Evolutionary conservation across 1,140 invertebrate genomes (phyloP).

Genomic region (Drosophila parvula): DNA sequence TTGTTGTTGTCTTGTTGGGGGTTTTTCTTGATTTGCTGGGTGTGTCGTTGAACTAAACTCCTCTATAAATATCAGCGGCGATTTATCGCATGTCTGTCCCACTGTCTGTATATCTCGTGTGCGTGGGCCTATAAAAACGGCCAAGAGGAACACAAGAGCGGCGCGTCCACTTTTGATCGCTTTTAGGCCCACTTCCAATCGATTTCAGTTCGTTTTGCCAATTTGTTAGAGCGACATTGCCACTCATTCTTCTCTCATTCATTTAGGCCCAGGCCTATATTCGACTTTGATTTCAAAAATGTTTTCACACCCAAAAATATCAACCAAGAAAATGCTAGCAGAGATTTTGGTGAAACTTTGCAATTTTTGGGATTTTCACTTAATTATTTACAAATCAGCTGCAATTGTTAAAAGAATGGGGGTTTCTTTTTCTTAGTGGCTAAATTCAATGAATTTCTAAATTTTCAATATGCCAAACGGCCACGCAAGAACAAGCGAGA

Average conservation of each 20-base stretch:
- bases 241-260: slow-evolving; percentile 11
- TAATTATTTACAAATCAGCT: not conserved
- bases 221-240: slow-evolving; percentile 44
- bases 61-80: slow-evolving; percentile 74
- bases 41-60: slow-evolving; percentile 69
- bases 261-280: not conserved
- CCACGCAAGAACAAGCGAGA: not conserved
- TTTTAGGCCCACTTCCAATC: slow-evolving; percentile 72
- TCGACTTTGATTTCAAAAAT: slow-evolving; percentile 5
- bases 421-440: too few species aligned
- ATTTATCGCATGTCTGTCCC: slow-evolving; percentile 69
- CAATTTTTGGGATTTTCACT: not conserved
- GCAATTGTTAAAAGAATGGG: too few species aligned
- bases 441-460: not conserved
- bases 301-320: not conserved
- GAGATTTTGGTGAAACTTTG: not conserved
- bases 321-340: not conserved
- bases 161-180: slow-evolving; percentile 59
- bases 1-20: not conserved
- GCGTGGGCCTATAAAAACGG: slow-evolving; percentile 72
- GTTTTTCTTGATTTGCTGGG: slow-evolving; percentile 41
- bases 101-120: slow-evolving; percentile 44
- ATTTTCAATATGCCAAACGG: too few species aligned
- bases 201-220: slow-evolving; percentile 73
- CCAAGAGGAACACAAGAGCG: slow-evolving; percentile 24